Percentiles rank a stretch among this genome's conserved stretches.
Conservation (phyloP, 2,797 vertebrate genomes). For the Thaleichthys pacificus region DNA sequence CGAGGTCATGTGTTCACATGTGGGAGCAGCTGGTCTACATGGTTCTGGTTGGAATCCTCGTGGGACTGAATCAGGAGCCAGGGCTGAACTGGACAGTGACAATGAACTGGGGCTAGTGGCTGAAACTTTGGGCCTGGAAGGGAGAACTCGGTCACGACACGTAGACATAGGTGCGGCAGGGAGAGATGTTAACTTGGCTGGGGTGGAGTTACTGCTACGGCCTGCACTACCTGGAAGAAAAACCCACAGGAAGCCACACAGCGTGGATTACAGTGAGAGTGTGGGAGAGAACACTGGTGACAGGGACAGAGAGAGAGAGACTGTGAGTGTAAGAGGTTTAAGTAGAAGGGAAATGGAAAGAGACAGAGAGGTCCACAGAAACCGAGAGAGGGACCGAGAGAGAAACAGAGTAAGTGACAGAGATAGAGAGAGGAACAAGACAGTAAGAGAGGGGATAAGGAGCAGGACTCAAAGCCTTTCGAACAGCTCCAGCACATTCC, state of each 20-base stretch:
- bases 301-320: slow-evolving; percentile 28
- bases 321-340: neutral
- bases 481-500: slow-evolving; percentile 39
- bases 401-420: slow-evolving; percentile 26
- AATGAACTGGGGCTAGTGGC: slow-evolving; percentile 57
- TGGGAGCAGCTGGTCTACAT: slow-evolving; percentile 36
- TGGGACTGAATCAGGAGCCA: slow-evolving; percentile 28
- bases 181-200: slow-evolving; percentile 57
- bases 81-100: slow-evolving; percentile 43
- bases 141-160: slow-evolving; percentile 51
- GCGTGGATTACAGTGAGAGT: slow-evolving; percentile 69
- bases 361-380: neutral
- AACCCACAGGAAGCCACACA: slow-evolving; percentile 73
- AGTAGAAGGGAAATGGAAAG: neutral
- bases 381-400: neutral
- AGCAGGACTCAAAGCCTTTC: slow-evolving; percentile 29
- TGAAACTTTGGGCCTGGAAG: slow-evolving; percentile 71
- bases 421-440: neutral
- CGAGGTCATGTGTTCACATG: slow-evolving; percentile 53
- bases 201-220: slow-evolving; percentile 53
- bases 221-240: slow-evolving; percentile 59
- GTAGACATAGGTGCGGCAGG: slow-evolving; percentile 35
- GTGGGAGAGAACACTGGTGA: slow-evolving; percentile 35
- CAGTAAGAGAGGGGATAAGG: neutral
- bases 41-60: slow-evolving; percentile 21